Evolutionary conservation across 2,113 vertebrate species (phyloP).

Genomic region (Fukomys damarensis): DNA sequence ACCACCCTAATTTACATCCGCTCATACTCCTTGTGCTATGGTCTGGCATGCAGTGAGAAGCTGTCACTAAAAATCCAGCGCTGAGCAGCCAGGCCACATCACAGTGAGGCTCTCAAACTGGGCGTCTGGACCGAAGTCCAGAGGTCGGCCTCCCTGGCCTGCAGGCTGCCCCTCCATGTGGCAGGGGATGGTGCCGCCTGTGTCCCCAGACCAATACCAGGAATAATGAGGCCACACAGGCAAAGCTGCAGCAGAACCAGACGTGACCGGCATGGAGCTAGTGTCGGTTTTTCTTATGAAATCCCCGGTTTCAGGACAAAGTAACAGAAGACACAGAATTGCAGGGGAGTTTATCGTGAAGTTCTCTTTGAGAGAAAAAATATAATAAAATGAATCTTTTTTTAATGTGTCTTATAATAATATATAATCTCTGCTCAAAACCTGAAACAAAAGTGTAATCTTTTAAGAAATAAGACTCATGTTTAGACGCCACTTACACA

Average conservation of each 20-base stretch:
- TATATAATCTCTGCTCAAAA: background rate
- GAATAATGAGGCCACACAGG: background rate
- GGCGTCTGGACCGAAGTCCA: background rate
- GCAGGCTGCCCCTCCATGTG: fast-evolving
- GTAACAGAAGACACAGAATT: background rate
- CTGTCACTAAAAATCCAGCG: background rate
- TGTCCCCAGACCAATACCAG: fast-evolving
- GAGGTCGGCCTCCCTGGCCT: fast-evolving
- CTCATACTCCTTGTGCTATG: fast-evolving
- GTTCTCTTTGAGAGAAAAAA: background rate
- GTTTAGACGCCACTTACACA: background rate
- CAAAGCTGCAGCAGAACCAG: fast-evolving
- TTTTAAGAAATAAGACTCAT: background rate
- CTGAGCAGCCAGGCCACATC: fast-evolving
- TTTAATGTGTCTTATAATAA: background rate
- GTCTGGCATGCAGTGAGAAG: background rate
- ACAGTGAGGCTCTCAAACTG: fast-evolving
- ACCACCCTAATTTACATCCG: fast-evolving
- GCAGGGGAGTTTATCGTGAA: fast-evolving
- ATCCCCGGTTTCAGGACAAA: background rate
- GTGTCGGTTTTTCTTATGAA: too few relatives aligned
- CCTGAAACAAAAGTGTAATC: background rate
- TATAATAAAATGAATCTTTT: too few relatives aligned
- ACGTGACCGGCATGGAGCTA: fast-evolving
- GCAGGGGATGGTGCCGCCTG: fast-evolving